Base-by-base conservation (phyloP, 92 coral and sea anemone genomes). In the Umimayanthus chanpuru region DNA sequence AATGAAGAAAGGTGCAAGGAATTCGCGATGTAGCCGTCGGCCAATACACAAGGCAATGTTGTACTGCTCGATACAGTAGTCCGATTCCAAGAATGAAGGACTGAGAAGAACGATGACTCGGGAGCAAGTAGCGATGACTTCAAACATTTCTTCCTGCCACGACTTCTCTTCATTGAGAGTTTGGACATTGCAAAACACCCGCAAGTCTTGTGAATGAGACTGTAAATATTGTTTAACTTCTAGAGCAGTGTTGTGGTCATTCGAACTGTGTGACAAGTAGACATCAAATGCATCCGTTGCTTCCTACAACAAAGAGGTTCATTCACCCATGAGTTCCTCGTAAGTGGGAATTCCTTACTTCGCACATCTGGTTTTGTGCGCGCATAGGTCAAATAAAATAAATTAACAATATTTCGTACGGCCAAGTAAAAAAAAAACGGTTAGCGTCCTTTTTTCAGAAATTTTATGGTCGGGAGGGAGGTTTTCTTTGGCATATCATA, bases 31-130 rank as follows among this genome's bases (percentile, higher is more conserved):
- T 0, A 90, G 91, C 43, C 90, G 89, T 25, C 98, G 93, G 82
- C 94, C 92, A 41, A 93, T 92, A 80, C 98, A 96, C 80, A 96
- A 21, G 11, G 98, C 98, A 83, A 96, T 96, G 91, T 96, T 96
- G 88, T 93, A 96, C 86, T 96, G 98, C 61, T 96, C 98, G 38
- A 93, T 94, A 77, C 98, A 96, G 81, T 90, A 93, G 15, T 90
- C 96, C 40, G 93, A 89, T 43, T 92, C 90, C 84, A 96, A 68
- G 84, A 93, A 96, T 2, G 90, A 91, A 0, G 98, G 98, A 70
- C 94, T 96, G 21, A 96, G 88, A 53, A 96, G 79, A 11, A 97
- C 92, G n/a, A 96, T 88, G 26, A 96, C 98, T 85, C 96, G 96
- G 70, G 89, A 81, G 79, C 98, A 96, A 15, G 90, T 89, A 14